Evolutionary conservation across 37 sponge, comb jelly and placozoan genomes (phyloP).

Genomic region (Cliona cf. orientalis): DNA sequence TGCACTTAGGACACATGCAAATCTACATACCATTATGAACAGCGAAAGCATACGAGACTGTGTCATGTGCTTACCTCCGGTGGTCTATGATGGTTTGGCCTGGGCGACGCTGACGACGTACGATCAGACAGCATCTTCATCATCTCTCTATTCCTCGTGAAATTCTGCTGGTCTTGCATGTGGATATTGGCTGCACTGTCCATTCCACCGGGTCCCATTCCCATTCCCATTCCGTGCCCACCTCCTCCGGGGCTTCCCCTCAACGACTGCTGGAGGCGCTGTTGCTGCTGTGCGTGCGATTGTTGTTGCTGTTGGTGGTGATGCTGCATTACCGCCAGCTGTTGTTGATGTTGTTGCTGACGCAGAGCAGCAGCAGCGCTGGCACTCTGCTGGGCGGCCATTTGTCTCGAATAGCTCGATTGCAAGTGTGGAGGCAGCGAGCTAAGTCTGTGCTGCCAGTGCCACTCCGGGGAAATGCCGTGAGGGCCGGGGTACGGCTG

Average conservation of each 20-base stretch:
- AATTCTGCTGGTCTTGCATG: constrained; percentile 33
- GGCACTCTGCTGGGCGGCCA: background rate
- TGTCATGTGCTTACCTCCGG: too few species aligned
- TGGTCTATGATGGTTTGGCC: too few species aligned
- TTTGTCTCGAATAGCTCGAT: too few species aligned
- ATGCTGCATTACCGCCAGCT: constrained; percentile 32
- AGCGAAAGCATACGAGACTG: too few species aligned
- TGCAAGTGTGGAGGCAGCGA: too few species aligned
- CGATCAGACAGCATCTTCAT: too few species aligned
- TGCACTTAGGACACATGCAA: too few species aligned
- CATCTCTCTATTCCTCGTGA: background rate
- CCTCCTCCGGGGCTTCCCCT: background rate
- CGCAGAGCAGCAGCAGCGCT: background rate
- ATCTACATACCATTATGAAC: too few species aligned
- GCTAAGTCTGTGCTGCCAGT: constrained; percentile 47
- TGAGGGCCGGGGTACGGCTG: constrained; percentile 10
- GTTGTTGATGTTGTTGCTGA: constrained; percentile 21
- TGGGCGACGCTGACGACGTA: too few species aligned
- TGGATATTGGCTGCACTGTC: too few species aligned
- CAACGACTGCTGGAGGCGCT: background rate
- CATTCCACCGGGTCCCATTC: too few species aligned
- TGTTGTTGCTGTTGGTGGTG: constrained; percentile 16
- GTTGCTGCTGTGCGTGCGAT: background rate
- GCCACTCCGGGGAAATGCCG: constrained; percentile 50
- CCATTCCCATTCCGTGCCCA: too few species aligned